Conservation (phyloP, 2,888 invertebrate species). For the Melinaea menophilus region DNA sequence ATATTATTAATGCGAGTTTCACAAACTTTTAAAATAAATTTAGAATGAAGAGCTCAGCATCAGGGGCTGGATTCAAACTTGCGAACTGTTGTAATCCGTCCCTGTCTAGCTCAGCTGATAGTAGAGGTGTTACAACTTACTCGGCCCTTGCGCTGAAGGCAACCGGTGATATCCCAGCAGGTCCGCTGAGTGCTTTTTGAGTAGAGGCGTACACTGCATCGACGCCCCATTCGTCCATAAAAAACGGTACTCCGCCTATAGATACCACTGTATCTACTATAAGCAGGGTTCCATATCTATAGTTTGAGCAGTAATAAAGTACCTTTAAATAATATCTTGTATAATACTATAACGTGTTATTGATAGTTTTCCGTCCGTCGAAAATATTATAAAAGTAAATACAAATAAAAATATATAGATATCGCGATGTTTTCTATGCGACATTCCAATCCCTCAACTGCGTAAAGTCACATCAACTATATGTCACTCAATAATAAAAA, state of each 20-base stretch:
- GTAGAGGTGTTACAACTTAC: conserved; percentile 57
- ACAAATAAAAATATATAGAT: background rate
- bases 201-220: conserved; percentile 82
- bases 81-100: too few species aligned
- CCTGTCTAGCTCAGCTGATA: conserved; percentile 2
- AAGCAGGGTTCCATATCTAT: conserved; percentile 78
- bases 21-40: too few species aligned
- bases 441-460: too few species aligned
- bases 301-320: background rate
- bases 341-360: background rate
- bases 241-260: conserved; percentile 78
- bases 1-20: too few species aligned
- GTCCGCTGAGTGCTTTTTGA: conserved; percentile 82
- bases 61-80: too few species aligned
- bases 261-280: conserved; percentile 84
- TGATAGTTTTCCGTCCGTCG: too few species aligned
- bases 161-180: conserved; percentile 83
- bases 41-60: too few species aligned
- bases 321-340: background rate
- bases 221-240: conserved; percentile 80
- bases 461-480: too few species aligned
- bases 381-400: too few species aligned
- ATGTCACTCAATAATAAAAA: too few species aligned
- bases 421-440: too few species aligned
- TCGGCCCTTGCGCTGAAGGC: conserved; percentile 80